Base-by-base conservation (phyloP, 2,113 vertebrate genomes). In the Aplodontia rufa region DNA sequence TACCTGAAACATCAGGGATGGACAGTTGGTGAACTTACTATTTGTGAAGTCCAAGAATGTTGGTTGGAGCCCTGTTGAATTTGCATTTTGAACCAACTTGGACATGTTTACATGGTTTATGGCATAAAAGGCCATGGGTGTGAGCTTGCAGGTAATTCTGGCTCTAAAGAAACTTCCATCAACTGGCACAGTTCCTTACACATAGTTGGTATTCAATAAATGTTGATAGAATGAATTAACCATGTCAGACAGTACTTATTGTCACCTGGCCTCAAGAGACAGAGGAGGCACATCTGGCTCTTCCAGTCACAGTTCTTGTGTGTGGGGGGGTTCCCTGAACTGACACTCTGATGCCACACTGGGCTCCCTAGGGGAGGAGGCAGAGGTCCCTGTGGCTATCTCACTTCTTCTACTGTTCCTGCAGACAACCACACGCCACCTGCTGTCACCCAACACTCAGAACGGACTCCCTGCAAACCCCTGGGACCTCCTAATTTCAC, bases 281-380 rank as follows among this genome's bases (percentile, higher is more conserved):
- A 19, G 64, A n/a, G 1, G 74, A 51, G 40, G 37, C 4, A n/a
- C 3, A 60, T 42, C 69, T 28, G 42, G 71, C 13, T 0, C 32
- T 37, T 45, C 16, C 8, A 3, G 35, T 35, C 19, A 24, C 14
- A 1, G 22, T 8, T 60, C 69, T 40, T 64, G 26, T 4, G 22
- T 20, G 6, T 42, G 69, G 7, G 64, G 8, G 13, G n/a, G n/a
- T n/a, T 22, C 60, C 42, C 74, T 35, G 3, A 82, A 11, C 5
- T 42, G 17, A 14, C 14, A 11, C 26, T 45, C 47, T 0, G 3
- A 42, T 1, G n/a, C 53, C 45, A 40, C 0, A 1, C 32, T 13
- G 16, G 37, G 37, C 16, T 81, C 74, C 19, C 40, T 28, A 47
- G 86, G 60, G 72, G 26, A 62, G 22, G 83, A 71, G 37, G 14